Percentiles rank a stretch among this genome's conserved stretches.
Evolutionary conservation across 2,888 invertebrate genomes (phyloP).

Genomic region (Coleophora flavipennella): DNA sequence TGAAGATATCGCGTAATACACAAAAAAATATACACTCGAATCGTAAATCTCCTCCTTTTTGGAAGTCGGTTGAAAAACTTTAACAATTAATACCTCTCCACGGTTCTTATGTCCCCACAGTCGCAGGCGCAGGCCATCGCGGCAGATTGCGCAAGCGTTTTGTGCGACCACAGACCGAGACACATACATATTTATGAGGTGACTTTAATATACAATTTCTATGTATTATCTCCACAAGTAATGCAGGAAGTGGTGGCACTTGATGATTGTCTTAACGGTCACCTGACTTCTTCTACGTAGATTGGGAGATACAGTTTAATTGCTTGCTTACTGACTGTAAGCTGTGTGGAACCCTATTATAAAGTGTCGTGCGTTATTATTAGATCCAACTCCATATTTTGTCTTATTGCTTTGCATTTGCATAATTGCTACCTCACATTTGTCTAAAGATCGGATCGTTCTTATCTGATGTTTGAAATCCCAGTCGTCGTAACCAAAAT

Average conservation of each 20-base stretch:
- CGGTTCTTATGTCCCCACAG: slow-evolving; percentile 20
- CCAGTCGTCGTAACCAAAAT: background rate
- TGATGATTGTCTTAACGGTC: slow-evolving; percentile 67
- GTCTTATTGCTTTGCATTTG: background rate
- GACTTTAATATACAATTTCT: slow-evolving; percentile 71
- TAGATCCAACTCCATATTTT: background rate
- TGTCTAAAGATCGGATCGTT: no score
- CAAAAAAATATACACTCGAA: no score
- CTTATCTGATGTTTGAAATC: no score
- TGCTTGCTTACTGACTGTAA: slow-evolving; percentile 17
- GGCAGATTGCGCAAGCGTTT: slow-evolving; percentile 66
- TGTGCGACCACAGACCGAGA: slow-evolving; percentile 68
- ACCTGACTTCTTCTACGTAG: slow-evolving; percentile 32
- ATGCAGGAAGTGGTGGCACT: slow-evolving; percentile 62
- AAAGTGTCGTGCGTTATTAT: slow-evolving; percentile 1
- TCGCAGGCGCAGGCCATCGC: slow-evolving; percentile 6
- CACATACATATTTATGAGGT: slow-evolving; percentile 71
- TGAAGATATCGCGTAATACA: no score
- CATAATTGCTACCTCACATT: background rate
- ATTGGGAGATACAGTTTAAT: slow-evolving; percentile 48
- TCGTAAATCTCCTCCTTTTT: no score
- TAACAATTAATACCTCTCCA: slow-evolving; percentile 11
- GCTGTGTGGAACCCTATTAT: background rate
- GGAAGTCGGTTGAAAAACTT: no score
- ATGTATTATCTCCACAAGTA: slow-evolving; percentile 67